phyloP scores from a whole-genome alignment of 2,113 vertebrate genomes.

The Mixornis gularis region DNA sequence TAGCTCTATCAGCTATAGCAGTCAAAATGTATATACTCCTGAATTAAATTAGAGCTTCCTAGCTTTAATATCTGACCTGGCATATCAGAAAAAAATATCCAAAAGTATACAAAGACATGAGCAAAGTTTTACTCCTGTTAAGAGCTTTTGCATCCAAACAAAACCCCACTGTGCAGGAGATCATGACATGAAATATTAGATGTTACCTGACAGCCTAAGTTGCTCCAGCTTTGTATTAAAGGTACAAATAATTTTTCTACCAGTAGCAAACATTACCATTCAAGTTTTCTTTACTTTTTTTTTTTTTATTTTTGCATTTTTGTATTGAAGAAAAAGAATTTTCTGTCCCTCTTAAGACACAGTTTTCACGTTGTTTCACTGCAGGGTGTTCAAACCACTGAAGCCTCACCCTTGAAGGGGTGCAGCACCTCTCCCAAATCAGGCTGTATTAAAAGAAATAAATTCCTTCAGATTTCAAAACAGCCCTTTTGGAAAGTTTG shows the following conservation, averaged over 20 bases:
- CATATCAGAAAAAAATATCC: not conserved
- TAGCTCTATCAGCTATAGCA: not conserved
- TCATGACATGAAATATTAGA: not conserved
- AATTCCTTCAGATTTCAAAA: not conserved
- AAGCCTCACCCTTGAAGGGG: not conserved
- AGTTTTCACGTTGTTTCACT: not conserved
- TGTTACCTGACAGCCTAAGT: not conserved
- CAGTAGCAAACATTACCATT: not conserved
- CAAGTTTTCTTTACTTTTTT: not conserved
- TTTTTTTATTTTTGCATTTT: not conserved
- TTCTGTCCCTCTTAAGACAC: not conserved
- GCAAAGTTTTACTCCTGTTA: not conserved
- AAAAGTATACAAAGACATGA: not conserved
- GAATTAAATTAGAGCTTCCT: not conserved
- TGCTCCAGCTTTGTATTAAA: not conserved
- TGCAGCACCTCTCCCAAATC: not conserved
- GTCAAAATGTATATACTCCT: not conserved
- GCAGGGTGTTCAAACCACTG: accelerated
- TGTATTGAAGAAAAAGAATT: not conserved
- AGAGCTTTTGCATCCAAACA: not conserved
- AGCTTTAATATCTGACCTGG: not conserved
- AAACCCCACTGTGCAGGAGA: accelerated
- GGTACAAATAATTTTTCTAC: not conserved
- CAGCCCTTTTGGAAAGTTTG: not conserved
- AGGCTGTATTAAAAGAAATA: not conserved